phyloP scores from a whole-genome alignment of 2,113 vertebrate genomes.

The Tetraodon nigroviridis region DNA sequence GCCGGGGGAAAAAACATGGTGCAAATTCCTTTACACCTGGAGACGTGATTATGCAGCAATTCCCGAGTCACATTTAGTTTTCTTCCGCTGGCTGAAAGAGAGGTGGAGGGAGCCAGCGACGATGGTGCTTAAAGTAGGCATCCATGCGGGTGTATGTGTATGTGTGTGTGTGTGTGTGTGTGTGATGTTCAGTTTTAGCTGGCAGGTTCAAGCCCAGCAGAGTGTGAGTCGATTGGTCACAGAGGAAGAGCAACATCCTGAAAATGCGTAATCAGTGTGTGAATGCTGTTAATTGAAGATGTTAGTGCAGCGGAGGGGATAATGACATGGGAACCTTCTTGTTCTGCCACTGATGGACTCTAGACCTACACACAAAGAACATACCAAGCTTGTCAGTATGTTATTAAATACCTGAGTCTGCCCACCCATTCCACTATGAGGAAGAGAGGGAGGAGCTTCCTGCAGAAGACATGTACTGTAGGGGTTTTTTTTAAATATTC shows the following conservation, averaged over 20 bases:
- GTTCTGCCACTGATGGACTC: constrained; percentile 62
- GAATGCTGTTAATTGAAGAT: constrained; percentile 73
- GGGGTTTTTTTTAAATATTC: too few species aligned
- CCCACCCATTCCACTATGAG: neutral
- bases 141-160: constrained; percentile 14
- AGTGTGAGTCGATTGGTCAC: constrained; percentile 65
- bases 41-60: constrained; percentile 53
- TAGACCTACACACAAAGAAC: constrained; percentile 18
- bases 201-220: constrained; percentile 46
- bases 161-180: neutral
- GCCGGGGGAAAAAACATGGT: constrained; percentile 40
- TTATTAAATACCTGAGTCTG: neutral
- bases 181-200: constrained; percentile 21
- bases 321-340: constrained; percentile 70
- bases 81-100: constrained; percentile 15
- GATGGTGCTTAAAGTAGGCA: neutral
- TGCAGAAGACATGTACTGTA: too few species aligned
- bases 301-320: constrained; percentile 71
- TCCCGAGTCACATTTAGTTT: constrained; percentile 42
- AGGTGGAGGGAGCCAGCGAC: neutral
- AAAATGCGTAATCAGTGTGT: constrained; percentile 70
- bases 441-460: neutral
- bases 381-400: constrained; percentile 1
- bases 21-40: constrained; percentile 58
- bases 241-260: constrained; percentile 65